Base-by-base conservation (phyloP, 2,113 vertebrate species). In the Perccottus glenii region DNA sequence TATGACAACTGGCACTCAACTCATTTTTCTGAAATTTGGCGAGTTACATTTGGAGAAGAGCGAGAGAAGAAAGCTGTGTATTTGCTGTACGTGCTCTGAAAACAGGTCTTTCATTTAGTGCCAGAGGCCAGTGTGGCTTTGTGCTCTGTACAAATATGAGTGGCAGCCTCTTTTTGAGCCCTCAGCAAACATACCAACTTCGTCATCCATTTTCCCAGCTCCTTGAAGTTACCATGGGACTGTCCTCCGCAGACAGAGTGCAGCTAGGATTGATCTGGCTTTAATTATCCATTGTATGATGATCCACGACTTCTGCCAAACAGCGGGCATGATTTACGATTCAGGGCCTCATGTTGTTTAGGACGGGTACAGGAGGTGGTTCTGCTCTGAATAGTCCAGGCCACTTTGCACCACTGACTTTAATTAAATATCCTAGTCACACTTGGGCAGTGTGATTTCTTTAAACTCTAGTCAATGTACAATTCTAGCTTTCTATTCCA, bases 121-220 rank as follows among this genome's bases (percentile, higher is more conserved):
- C 81, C 86, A 88, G 74, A 55, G 56, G 58, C 65, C 83, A n/a
- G 71, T 9, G 11, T 59, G 44, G 74, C 74, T 87, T 83, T 82
- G 85, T 87, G 68, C 69, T 75, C 84, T 70, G 63, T 61, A 32
- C 75, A 78, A 71, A 85, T 78, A 82, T 85, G 87, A 86, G 75
- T 79, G 73, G 63, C 84, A 82, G 76, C 15, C 42, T 75, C 75
- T 77, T 73, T 85, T 74, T 75, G 57, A 11, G 66, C 51, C 52
- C 56, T 63, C 58, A 75, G 75, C 67, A 77, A 83, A 83, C 77
- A 73, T 53, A 12, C 58, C 4, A 64, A 47, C 70, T 63, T 67
- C 43, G 4, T 76, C 67, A 0, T 63, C 32, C 45, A 69, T 58
- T 69, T 85, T 62, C 45, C 53, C 40, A 77, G 60, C 50, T 67